phyloP scores from a whole-genome alignment of 2,113 vertebrate species.

The Pionites leucogaster region DNA sequence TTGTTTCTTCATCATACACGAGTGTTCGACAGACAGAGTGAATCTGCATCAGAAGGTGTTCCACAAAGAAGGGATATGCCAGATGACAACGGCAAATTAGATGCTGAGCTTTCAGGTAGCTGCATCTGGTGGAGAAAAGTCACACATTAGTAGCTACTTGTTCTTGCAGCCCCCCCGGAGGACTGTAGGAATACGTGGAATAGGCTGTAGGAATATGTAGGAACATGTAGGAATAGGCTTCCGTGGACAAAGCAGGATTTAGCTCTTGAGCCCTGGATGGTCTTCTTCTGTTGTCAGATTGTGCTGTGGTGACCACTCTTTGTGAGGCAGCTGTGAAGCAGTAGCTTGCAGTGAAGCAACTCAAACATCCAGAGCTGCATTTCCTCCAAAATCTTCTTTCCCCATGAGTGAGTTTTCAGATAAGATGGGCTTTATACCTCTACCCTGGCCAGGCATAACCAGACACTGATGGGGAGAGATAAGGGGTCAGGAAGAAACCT shows the following conservation, averaged over 20 bases:
- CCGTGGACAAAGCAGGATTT: not conserved
- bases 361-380: not conserved
- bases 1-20: not conserved
- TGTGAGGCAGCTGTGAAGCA: not conserved
- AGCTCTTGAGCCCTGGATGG: not conserved
- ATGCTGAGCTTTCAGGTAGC: not conserved
- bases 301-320: not conserved
- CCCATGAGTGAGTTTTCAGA: not conserved
- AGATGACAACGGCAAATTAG: conserved; percentile 28
- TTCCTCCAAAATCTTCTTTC: not conserved
- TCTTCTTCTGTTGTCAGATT: not conserved
- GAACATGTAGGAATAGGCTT: not conserved
- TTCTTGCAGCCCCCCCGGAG: not conserved
- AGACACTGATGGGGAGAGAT: not conserved
- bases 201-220: not conserved
- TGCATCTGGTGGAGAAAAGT: not conserved
- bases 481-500: not conserved
- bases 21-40: not conserved
- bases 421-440: not conserved
- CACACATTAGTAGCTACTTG: not conserved
- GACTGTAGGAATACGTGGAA: not conserved
- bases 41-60: conserved; percentile 5
- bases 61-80: not conserved
- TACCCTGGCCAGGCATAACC: not conserved
- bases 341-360: not conserved